Base-by-base conservation (phyloP, 1,140 invertebrate genomes). In the Drosophila pandora region DNA sequence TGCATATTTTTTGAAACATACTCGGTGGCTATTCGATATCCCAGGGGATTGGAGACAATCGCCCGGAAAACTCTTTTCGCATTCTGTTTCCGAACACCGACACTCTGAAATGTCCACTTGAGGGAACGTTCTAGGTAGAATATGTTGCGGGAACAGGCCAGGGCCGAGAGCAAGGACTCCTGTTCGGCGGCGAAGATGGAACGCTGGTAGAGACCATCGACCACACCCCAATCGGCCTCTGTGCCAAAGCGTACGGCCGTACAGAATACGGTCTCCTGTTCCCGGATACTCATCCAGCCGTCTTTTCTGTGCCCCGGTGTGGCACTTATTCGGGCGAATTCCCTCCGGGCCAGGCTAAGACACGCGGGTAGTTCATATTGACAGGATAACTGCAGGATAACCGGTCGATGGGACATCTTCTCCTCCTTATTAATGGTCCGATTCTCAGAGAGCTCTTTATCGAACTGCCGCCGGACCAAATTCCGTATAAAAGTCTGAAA, bases 341-440 rank as follows among this genome's bases (percentile, higher is more conserved):
- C 55, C 39, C 9, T 9, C 2, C 55, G 55, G 6, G 39, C 37
- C 23, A 57, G 13, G 3, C 25, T 57, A 2, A 57, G n/a, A 6
- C 55, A 57, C 25, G 55, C 39, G 39, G 55, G 55, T 23, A 57
- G 39, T 39, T 57, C 55, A 17, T 57, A 57, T 9, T 57, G 23
- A 10, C 55, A 57, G 55, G 55, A 23, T 37, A 57, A 39, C 10
- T 23, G 6, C 13, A 57, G 25, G 39, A 57, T 57, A 4, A 57
- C 13, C 39, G 25, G 39, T 1, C 55, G 55, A 3, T 57, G 55
- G 39, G 9, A 43, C 55, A 57, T 13, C 23, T 57, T 57, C 5
- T 39, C 55, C 34, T 21, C 55, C 21, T 21, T 23, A 3, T 1
- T 55, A 6, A 41, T 13, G 30, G 53, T 2, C 6, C 8, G n/a